Evolutionary conservation across 2,888 invertebrate species (phyloP), one percentile per base, ranked within the genome.

Genomic region (Pristionchus fissidentatus): DNA sequence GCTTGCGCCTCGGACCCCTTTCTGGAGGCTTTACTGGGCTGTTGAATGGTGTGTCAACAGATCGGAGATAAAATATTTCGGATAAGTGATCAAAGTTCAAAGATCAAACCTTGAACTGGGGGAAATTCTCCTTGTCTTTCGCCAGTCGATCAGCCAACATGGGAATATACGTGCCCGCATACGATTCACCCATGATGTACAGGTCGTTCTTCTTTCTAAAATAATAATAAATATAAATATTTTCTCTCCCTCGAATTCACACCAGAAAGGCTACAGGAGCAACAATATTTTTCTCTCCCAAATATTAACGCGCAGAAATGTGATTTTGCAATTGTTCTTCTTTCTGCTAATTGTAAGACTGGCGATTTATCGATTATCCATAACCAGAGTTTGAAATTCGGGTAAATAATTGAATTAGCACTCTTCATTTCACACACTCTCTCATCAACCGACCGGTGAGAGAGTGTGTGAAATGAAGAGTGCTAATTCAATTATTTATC

Each of bases 131-230:
- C 26, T 66, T 78, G 49, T 87, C 86, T n/a, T 87, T 83, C 10
- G 84, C 83, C 43, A 90, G 84, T 52, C 79, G 81, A 1, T 86
- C 84, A 1, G 87, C 86, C 10, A 90, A 84, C 88, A 88, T 90
- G 5, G 94, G 94, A 3, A 94, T 92, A 85, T 94, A 94, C 38
- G 93, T 92, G 8, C 94, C 94, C 4, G 87, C 94, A 88, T 94
- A 94, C 78, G 93, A 93, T 88, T 94, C 94, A 8, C 94, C 94
- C n/a, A 93, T 92, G 41, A 94, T 90, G 88, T 91, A 94, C 86
- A 94, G 93, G 32, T 93, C 92, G 88, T 93, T 93, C 3, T 86
- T 84, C 26, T 88, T 89, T 75, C 86, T 83, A 46, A 57, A 46
- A 22, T 22, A 19, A 19, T 49, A 49, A 19, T 19, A 49, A 49